Evolutionary conservation across 1,140 invertebrate species (phyloP), one percentile per base, ranked within the genome.

Genomic region (Caligus rogercresseyi): DNA sequence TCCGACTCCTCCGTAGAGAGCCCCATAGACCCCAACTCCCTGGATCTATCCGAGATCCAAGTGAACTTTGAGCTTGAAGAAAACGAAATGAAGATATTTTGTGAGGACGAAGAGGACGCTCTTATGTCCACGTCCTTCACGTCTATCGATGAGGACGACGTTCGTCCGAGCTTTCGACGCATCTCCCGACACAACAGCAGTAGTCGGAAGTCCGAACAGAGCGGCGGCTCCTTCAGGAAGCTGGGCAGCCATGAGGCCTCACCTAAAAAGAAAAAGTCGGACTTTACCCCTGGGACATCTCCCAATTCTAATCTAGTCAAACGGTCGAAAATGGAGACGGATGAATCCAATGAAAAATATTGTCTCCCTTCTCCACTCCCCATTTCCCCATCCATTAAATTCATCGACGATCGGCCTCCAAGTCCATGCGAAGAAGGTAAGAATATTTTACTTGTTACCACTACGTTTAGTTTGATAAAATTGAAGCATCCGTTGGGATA

Each of bases 1-100:
- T 23, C 14, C 24, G 54, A 21, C 20, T 62, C 51, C n/a, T 19
- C 14, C 20, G 19, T 15, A 4, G 31, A 54, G 31, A 43, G 31
- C n/a, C 31, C 31, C 7, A n/a, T 58, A 11, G 53, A 58, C 14
- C 52, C 61, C 18, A 11, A 7, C n/a, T 43, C 31, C 24, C 53
- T 63, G 15, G 86, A 89, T 73, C 75, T 89, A 25, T 86, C 85
- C 31, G 85, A 87, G 67, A 81, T 89, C 71, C 80, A 63, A 25
- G 73, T 89, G 11, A 84, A 87, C 55, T 85, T 89, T 67, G 85
- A 87, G 64, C 78, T 86, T 14, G 86, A 88, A 68, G 86, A 89
- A 69, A 77, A 83, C 1, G 86, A 89, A 73, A 83, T 85, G 79
- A 78, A 84, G 68, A 87, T 88, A 74, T 86, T 89, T 70, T 86